A percentile compares a stretch with the other conserved stretches of the same genome.
These are phyloP conservation scores for Microtus montanus DNA, from an alignment of 2,113 vertebrate genomes.

Conservation along the genomic window DNA sequence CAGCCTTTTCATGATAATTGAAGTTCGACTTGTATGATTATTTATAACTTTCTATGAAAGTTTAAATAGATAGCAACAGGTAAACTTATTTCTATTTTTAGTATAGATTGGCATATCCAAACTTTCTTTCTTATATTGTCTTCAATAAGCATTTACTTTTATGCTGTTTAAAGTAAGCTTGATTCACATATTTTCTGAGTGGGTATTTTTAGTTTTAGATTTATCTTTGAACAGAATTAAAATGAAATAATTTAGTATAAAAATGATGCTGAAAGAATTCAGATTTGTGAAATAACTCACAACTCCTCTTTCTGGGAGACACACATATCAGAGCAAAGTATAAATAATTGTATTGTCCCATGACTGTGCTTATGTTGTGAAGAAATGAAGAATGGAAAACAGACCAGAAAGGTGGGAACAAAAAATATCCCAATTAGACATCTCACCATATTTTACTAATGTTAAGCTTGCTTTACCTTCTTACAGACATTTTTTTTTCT, in stretches of 20 bases:
- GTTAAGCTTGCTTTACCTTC: not conserved
- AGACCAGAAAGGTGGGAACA: not conserved
- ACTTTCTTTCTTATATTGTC: not conserved
- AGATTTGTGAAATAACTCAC: not conserved
- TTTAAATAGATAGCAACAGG: not conserved
- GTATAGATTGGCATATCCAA: not conserved
- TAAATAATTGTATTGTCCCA: not conserved
- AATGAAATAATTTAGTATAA: not conserved
- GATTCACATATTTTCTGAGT: not conserved
- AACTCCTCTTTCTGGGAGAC: not conserved
- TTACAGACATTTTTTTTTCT: not conserved
- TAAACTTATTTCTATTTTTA: not conserved
- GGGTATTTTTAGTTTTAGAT: not conserved
- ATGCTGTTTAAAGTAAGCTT: not conserved
- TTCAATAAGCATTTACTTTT: conserved; percentile 4
- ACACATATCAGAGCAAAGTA: not conserved
- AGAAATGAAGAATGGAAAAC: not conserved
- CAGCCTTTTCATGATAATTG: not conserved
- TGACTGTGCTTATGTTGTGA: not conserved
- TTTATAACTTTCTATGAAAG: not conserved
- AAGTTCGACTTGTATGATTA: not conserved
- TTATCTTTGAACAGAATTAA: conserved; percentile 45
- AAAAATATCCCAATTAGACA: not conserved
- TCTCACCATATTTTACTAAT: not conserved
- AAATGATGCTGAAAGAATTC: not conserved